Conservation (phyloP, 1,140 invertebrate genomes). For the Ostrea denselamellosa region DNA sequence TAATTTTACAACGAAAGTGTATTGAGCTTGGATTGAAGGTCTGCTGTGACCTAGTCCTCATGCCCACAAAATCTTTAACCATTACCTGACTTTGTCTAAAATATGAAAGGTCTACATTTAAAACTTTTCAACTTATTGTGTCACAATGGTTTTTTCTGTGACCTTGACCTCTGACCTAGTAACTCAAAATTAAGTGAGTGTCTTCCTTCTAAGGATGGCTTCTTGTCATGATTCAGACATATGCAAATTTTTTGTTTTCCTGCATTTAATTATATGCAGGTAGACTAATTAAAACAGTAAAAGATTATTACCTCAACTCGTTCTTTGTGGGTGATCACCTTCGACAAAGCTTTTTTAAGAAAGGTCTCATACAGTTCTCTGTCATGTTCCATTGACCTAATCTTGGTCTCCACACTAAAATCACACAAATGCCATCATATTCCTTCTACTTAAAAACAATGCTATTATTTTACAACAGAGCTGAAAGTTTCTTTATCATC, state of each 20-base stretch:
- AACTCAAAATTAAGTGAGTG: too few relatives aligned
- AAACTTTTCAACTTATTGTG: too few relatives aligned
- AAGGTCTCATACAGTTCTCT: not conserved
- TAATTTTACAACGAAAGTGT: too few relatives aligned
- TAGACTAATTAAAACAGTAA: not conserved
- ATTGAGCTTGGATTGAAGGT: too few relatives aligned
- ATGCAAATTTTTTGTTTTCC: not conserved
- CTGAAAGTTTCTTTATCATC: not conserved
- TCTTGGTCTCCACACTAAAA: constrained; percentile 12
- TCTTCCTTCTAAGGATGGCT: too few relatives aligned
- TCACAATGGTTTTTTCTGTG: too few relatives aligned
- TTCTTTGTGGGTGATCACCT: constrained; percentile 16
- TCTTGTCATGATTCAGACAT: too few relatives aligned
- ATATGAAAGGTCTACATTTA: too few relatives aligned
- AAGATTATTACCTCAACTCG: not conserved
- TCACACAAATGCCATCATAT: not conserved
- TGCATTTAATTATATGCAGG: not conserved
- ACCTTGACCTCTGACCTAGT: too few relatives aligned
- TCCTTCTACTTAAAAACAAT: not conserved
- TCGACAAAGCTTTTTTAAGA: not conserved
- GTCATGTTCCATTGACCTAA: not conserved
- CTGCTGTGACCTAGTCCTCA: too few relatives aligned
- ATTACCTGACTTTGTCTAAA: too few relatives aligned
- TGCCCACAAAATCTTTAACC: too few relatives aligned
- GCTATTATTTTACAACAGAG: not conserved